Conservation (phyloP, 2,797 vertebrate genomes). For the Danio choprae region DNA sequence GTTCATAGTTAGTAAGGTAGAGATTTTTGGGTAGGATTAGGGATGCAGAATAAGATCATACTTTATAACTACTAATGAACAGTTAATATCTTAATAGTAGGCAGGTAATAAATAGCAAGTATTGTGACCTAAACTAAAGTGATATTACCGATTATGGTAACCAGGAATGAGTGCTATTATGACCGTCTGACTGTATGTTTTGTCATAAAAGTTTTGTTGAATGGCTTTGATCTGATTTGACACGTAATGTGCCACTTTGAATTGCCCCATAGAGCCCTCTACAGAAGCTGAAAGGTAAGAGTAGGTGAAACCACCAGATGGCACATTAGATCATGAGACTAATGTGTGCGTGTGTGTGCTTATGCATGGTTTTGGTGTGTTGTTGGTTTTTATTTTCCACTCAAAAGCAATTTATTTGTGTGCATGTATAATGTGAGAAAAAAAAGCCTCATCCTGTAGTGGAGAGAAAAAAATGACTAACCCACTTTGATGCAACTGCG, state of each 20-base stretch:
- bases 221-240: conserved; percentile 35
- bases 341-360: conserved; percentile 67
- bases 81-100: no score
- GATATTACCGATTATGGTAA: neutral
- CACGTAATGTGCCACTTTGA: conserved; percentile 76
- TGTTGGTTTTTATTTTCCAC: conserved; percentile 20
- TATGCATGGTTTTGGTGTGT: conserved; percentile 40
- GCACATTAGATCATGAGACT: conserved; percentile 83
- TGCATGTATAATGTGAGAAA: conserved; percentile 36
- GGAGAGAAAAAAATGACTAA: conserved; percentile 23
- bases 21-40: no score
- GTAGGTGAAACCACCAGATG: conserved; percentile 74
- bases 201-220: conserved; percentile 14
- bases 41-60: no score
- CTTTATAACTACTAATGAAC: no score
- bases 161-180: neutral
- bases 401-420: conserved; percentile 24
- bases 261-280: conserved; percentile 85
- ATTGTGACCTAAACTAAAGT: no score
- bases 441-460: neutral
- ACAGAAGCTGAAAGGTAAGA: conserved; percentile 89
- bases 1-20: no score
- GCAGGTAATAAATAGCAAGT: no score
- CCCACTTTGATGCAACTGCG: conserved; percentile 10
- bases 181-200: neutral